Evolutionary conservation across 2,797 vertebrate species (phyloP).

Genomic region (Nothura maculosa): DNA sequence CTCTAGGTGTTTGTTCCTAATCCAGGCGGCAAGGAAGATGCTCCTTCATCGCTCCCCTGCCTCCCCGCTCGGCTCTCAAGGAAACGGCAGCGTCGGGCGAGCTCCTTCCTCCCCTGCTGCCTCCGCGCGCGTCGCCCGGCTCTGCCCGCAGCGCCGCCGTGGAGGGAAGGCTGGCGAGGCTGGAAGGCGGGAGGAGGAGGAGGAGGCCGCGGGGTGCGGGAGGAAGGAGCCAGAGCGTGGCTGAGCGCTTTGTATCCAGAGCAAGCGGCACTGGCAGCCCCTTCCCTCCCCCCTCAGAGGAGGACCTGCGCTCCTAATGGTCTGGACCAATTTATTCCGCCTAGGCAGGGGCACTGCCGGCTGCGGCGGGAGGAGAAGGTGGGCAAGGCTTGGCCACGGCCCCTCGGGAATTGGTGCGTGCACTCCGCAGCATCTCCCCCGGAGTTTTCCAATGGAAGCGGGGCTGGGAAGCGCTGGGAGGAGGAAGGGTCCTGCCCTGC

Average conservation of each 20-base stretch:
- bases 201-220: slow-evolving; percentile 8
- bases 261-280: slow-evolving; percentile 79
- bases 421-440: background rate
- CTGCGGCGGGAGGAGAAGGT: slow-evolving; percentile 3
- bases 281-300: slow-evolving; percentile 64
- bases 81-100: background rate
- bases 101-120: background rate
- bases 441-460: background rate
- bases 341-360: slow-evolving; percentile 84
- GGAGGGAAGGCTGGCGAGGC: background rate
- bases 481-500: background rate
- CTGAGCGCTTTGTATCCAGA: slow-evolving; percentile 86
- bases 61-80: background rate
- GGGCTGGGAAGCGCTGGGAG: background rate
- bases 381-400: slow-evolving; percentile 32
- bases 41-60: background rate
- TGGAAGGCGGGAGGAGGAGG: slow-evolving; percentile 59
- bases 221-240: slow-evolving; percentile 78
- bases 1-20: background rate
- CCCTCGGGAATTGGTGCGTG: slow-evolving; percentile 55
- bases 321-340: slow-evolving; percentile 90
- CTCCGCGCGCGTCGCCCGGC: slow-evolving; percentile 6
- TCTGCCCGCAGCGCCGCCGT: slow-evolving; percentile 46
- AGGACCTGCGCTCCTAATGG: slow-evolving; percentile 83
- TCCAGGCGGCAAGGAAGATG: slow-evolving; percentile 12